These are phyloP conservation scores for Rallus crepitans DNA, from an alignment of 2,797 vertebrate genomes.

Conservation along the genomic window DNA sequence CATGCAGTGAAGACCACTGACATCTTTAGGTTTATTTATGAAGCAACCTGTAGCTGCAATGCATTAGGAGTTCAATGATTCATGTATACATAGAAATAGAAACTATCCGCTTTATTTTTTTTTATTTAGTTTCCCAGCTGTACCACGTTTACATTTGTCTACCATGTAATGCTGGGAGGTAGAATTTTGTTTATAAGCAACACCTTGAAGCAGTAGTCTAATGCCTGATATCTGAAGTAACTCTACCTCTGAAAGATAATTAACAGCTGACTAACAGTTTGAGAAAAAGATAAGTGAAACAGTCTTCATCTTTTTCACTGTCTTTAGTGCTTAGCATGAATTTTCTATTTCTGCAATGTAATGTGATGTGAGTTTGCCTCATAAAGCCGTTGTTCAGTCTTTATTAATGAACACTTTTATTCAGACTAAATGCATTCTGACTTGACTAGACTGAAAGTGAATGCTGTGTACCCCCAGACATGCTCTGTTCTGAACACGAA, in stretches of 20 bases:
- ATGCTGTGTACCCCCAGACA: background rate
- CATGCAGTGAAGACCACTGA: background rate
- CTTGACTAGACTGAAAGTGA: background rate
- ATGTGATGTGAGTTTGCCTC: background rate
- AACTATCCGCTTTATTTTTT: background rate
- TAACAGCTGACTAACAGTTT: conserved; percentile 5
- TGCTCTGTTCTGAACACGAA: background rate
- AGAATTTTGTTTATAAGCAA: background rate
- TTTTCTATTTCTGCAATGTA: conserved; percentile 15
- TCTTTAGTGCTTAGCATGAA: conserved; percentile 2
- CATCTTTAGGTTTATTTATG: background rate
- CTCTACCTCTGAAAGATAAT: background rate
- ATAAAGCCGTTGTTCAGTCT: conserved; percentile 27
- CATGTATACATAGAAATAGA: background rate
- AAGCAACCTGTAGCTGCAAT: background rate
- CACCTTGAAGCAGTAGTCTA: background rate
- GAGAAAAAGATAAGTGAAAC: conserved; percentile 42
- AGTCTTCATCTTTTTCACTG: background rate
- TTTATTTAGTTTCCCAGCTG: background rate
- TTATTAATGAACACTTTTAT: conserved; percentile 14
- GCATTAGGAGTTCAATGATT: background rate
- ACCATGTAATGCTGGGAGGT: background rate
- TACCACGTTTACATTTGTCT: background rate
- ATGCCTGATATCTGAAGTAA: background rate
- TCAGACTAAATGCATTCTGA: background rate